Percentiles rank a stretch among this genome's conserved stretches.
Evolutionary conservation across 2,888 invertebrate genomes (phyloP).

Genomic region (Sinodicranocentrus sp.): DNA sequence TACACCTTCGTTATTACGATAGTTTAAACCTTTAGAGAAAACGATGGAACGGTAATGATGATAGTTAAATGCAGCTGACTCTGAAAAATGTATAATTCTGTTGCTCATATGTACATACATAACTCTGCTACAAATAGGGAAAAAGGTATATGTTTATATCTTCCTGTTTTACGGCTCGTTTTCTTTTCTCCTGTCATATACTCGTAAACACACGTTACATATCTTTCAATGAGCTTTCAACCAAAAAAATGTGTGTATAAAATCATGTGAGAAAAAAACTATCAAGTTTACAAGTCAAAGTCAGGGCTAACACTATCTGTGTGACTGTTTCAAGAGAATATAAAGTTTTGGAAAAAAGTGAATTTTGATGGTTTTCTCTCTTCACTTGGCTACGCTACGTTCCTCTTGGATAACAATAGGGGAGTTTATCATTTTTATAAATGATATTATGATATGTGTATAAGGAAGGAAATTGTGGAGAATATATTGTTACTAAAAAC

Average conservation of each 20-base stretch:
- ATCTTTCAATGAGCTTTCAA: constrained; percentile 8
- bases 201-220: background rate
- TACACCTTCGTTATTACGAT: constrained; percentile 66
- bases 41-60: constrained; percentile 45
- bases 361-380: constrained; percentile 55
- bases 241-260: constrained; percentile 1
- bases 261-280: constrained; percentile 37
- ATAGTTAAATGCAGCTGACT: constrained; percentile 52
- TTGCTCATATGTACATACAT: background rate
- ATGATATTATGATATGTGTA: constrained; percentile 22
- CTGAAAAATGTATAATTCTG: background rate
- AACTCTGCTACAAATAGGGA: constrained; percentile 6
- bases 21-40: constrained; percentile 29
- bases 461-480: constrained; percentile 12
- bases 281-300: constrained; percentile 38
- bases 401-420: constrained; percentile 33
- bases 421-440: constrained; percentile 24
- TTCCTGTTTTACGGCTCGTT: background rate
- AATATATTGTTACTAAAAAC: background rate
- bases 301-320: constrained; percentile 47
- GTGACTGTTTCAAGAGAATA: constrained; percentile 17
- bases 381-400: constrained; percentile 3
- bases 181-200: constrained; percentile 8
- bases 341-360: constrained; percentile 47
- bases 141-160: background rate